These are phyloP conservation scores for Campoletis sonorensis DNA, from an alignment of 1,140 invertebrate genomes.

Conservation along the genomic window DNA sequence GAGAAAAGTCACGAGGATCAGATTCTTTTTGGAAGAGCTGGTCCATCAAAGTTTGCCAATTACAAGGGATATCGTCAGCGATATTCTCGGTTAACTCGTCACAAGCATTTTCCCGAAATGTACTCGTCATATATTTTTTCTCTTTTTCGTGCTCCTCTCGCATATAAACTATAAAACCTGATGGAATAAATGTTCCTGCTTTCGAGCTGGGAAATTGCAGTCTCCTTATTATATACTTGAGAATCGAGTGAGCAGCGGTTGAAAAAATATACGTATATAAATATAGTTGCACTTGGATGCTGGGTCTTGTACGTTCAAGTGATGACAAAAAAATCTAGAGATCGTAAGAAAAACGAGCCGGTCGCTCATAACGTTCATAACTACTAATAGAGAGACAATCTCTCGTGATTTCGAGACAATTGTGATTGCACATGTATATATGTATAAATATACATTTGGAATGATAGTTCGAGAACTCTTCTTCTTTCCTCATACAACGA, in stretches of 20 bases:
- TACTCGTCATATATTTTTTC: background rate
- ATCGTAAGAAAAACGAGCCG: conserved; percentile 34
- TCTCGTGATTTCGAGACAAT: conserved; percentile 21
- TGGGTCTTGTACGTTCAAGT: background rate
- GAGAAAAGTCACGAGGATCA: background rate
- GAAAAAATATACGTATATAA: background rate
- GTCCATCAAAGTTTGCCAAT: conserved; percentile 30
- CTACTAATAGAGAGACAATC: conserved; percentile 37
- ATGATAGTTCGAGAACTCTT: conserved; percentile 19
- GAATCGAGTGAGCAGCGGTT: conserved; percentile 21
- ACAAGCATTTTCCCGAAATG: conserved; percentile 21
- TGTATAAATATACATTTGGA: background rate
- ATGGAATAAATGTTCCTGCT: conserved; percentile 26
- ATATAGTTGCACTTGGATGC: background rate
- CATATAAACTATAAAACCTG: conserved; percentile 31
- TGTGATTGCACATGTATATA: conserved; percentile 7
- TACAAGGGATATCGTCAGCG: background rate
- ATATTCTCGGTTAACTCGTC: conserved; percentile 17
- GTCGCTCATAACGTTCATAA: conserved; percentile 34
- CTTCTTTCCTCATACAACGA: conserved; percentile 6
- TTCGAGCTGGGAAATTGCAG: conserved; percentile 22
- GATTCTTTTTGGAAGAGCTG: background rate
- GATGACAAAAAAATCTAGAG: background rate
- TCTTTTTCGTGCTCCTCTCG: background rate
- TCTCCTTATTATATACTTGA: conserved; percentile 16